These are phyloP conservation scores for Mayetiola destructor DNA, from an alignment of 2,888 invertebrate genomes.

Conservation along the genomic window DNA sequence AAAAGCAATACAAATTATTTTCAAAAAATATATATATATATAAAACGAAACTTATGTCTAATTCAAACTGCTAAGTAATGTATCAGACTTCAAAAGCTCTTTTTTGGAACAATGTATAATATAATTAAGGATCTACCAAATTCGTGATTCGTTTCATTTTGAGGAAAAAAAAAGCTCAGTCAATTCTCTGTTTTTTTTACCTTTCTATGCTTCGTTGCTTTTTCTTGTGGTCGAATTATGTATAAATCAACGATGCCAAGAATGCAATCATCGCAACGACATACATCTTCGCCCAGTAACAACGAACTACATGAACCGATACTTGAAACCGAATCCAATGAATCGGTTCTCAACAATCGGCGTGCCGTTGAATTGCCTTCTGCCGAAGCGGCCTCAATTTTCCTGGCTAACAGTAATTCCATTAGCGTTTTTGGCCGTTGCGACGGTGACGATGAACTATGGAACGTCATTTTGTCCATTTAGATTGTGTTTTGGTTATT, in stretches of 20 bases:
- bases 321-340: conserved; percentile 61
- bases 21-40: no score
- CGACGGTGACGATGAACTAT: conserved; percentile 37
- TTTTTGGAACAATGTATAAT: no score
- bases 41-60: no score
- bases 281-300: conserved; percentile 50
- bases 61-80: no score
- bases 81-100: no score
- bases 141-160: no score
- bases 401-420: conserved; percentile 66
- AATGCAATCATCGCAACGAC: conserved; percentile 70
- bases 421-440: conserved; percentile 60
- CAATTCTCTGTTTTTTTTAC: no score
- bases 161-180: background rate
- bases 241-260: conserved; percentile 68
- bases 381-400: conserved; percentile 56
- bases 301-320: conserved; percentile 52
- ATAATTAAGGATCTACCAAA: no score
- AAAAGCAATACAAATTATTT: no score
- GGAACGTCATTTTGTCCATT: conserved; percentile 32
- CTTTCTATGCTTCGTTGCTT: conserved; percentile 45
- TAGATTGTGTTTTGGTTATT: no score
- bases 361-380: conserved; percentile 35
- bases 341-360: conserved; percentile 54
- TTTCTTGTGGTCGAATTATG: conserved; percentile 40